A percentile compares a stretch with the other conserved stretches of the same genome.
Evolutionary conservation across 2,797 vertebrate species (phyloP).

Genomic region (Eptatretus atami): DNA sequence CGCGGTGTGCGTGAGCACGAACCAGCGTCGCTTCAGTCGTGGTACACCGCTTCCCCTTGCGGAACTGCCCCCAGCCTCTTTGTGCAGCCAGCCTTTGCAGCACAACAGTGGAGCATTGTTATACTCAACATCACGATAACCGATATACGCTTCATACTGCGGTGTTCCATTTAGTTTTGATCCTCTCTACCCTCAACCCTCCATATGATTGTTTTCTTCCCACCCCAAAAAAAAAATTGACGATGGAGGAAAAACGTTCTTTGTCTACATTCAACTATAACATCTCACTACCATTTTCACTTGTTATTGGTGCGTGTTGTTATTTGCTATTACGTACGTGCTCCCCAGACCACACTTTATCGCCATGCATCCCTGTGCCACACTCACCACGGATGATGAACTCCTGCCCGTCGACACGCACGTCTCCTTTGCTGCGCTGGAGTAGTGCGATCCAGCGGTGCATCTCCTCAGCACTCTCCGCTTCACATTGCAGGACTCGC

Average conservation of each 20-base stretch:
- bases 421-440: constrained; percentile 34
- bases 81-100: constrained; percentile 43
- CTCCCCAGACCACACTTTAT: no score
- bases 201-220: no score
- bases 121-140: no score
- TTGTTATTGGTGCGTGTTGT: no score
- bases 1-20: constrained; percentile 45
- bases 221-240: not conserved
- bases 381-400: constrained; percentile 28
- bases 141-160: not conserved
- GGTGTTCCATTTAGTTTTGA: no score
- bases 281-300: no score
- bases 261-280: no score
- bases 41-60: constrained; percentile 38
- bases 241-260: no score
- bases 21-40: constrained; percentile 74
- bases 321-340: no score
- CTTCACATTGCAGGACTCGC: constrained; percentile 40
- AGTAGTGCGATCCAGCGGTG: constrained; percentile 45
- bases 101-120: no score
- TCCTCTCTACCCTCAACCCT: no score
- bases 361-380: not conserved
- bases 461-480: constrained; percentile 38
- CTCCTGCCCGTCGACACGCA: constrained; percentile 27
- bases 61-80: constrained; percentile 48